Conservation (phyloP, 2,797 vertebrate species). For the Spondyliosoma cantharus region DNA sequence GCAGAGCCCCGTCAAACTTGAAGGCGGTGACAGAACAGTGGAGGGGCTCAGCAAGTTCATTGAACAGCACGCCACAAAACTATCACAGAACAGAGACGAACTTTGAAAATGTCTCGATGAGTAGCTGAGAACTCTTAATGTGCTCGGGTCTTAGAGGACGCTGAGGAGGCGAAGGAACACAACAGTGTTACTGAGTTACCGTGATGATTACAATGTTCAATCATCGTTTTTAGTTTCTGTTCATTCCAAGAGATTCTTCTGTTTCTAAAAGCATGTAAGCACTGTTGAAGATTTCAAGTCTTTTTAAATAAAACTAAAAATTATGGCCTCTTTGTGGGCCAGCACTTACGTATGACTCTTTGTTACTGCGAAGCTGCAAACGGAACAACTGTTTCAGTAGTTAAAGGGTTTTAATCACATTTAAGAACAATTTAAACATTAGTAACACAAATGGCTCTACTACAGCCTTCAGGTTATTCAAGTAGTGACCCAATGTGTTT, state of each 20-base stretch:
- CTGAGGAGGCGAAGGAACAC: constrained; percentile 47
- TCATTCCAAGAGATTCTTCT: constrained; percentile 76
- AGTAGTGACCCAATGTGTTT: constrained; percentile 9
- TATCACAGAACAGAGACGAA: constrained; percentile 88
- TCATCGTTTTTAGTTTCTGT: constrained; percentile 77
- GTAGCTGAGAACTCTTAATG: constrained; percentile 73
- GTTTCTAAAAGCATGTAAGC: constrained; percentile 83
- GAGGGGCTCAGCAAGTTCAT: constrained; percentile 93
- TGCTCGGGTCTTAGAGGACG: constrained; percentile 41
- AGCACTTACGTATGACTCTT: constrained; percentile 25
- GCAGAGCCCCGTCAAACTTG: constrained; percentile 91
- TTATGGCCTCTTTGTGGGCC: constrained; percentile 34
- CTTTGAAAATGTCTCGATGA: constrained; percentile 82
- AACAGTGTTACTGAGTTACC: constrained; percentile 77
- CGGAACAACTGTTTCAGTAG: not conserved
- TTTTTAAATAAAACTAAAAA: constrained; percentile 86
- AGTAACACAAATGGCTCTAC: constrained; percentile 21
- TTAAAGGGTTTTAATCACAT: constrained; percentile 46
- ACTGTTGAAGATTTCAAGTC: constrained; percentile 70
- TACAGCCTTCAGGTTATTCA: constrained; percentile 15
- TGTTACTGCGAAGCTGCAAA: not conserved
- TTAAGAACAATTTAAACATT: constrained; percentile 42
- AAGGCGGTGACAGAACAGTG: constrained; percentile 90
- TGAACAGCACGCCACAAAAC: constrained; percentile 90
- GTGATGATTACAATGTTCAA: constrained; percentile 52